Evolutionary conservation across 2,888 invertebrate species (phyloP).

Genomic region (Sthenelais limicola): DNA sequence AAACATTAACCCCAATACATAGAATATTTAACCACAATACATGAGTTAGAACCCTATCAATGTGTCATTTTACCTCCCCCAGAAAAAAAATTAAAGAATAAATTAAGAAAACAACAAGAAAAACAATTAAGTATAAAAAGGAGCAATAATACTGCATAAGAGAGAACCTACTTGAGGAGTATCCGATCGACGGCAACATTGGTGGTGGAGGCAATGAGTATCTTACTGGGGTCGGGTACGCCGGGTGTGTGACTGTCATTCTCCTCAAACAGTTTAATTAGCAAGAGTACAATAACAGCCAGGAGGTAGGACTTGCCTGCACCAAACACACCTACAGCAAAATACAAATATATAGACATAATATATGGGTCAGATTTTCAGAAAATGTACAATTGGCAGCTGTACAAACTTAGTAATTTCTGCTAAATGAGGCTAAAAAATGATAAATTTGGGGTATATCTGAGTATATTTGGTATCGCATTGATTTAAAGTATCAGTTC

Average conservation of each 20-base stretch:
- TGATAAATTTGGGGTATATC: no score
- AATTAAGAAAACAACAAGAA: background rate
- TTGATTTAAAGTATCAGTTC: no score
- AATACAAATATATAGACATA: background rate
- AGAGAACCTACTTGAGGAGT: constrained; percentile 40
- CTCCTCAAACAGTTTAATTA: constrained; percentile 58
- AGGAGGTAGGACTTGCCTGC: constrained; percentile 67
- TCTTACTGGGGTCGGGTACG: constrained; percentile 57
- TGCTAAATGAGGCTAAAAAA: no score
- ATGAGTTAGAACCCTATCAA: background rate
- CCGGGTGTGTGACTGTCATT: constrained; percentile 53
- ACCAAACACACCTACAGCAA: constrained; percentile 64
- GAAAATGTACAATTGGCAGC: no score
- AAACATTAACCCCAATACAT: background rate
- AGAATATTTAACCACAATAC: background rate
- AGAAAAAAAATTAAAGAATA: background rate
- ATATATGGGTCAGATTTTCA: no score
- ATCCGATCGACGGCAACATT: constrained; percentile 66
- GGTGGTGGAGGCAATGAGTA: constrained; percentile 66
- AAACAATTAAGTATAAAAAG: no score
- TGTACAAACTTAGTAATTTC: no score
- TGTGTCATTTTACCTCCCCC: no score
- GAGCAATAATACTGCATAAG: background rate
- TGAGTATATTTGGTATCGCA: no score
- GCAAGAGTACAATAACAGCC: constrained; percentile 62